Evolutionary conservation across 2,797 vertebrate genomes (phyloP).

Genomic region (Dipus sagitta): DNA sequence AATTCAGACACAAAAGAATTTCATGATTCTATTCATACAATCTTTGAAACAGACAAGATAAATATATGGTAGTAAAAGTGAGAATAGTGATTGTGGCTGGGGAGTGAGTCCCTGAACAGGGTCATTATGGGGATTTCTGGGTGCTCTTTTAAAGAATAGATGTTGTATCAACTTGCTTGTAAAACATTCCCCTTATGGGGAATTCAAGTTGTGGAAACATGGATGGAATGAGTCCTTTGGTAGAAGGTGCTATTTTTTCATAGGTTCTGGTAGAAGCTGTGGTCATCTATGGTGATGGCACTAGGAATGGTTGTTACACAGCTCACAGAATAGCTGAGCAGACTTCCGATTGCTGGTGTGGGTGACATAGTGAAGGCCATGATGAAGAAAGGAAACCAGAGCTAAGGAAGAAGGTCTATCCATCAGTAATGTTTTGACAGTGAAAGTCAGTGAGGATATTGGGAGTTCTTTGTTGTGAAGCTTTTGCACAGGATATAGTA

Average conservation of each 20-base stretch:
- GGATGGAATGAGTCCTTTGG: background rate
- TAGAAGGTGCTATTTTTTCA: background rate
- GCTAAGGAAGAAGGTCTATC: background rate
- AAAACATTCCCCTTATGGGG: no score
- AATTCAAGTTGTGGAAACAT: no score
- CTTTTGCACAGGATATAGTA: background rate
- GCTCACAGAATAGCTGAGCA: background rate
- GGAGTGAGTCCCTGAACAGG: background rate
- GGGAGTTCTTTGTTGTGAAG: background rate
- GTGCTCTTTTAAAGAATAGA: background rate
- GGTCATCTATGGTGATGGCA: background rate
- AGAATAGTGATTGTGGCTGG: background rate
- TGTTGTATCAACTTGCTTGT: background rate
- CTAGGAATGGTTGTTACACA: background rate
- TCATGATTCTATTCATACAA: background rate
- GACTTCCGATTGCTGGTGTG: no score
- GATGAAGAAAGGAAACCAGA: background rate
- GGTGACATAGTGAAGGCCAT: background rate
- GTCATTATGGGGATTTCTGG: no score
- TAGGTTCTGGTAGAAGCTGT: background rate
- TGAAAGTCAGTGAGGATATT: background rate
- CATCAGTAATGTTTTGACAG: background rate
- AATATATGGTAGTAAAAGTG: background rate
- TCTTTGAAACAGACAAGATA: background rate
- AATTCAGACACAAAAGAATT: background rate